Percentiles rank a stretch among this genome's conserved stretches.
phyloP scores from a whole-genome alignment of 2,797 vertebrate genomes.

The Darevskia mixta region DNA sequence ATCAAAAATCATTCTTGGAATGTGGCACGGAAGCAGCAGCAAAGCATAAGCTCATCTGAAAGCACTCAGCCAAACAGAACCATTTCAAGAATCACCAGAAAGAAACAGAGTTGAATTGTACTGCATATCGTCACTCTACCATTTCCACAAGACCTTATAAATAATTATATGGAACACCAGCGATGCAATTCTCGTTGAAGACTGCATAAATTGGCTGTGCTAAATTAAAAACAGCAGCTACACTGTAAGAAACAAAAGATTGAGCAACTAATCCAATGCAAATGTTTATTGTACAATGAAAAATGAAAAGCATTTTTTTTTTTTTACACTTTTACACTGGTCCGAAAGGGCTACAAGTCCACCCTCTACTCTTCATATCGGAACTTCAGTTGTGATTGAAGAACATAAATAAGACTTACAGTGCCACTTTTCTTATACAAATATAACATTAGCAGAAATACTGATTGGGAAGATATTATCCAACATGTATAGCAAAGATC shows the following conservation, averaged over 20 bases:
- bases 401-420: constrained; percentile 43
- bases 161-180: neutral
- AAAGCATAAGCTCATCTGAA: constrained; percentile 17
- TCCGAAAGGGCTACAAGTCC: constrained; percentile 11
- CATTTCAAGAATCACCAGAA: constrained; percentile 39
- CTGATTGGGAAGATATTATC: constrained; percentile 56
- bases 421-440: constrained; percentile 50
- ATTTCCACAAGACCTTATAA: constrained; percentile 33
- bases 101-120: constrained; percentile 47
- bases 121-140: constrained; percentile 8
- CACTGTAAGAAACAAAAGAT: constrained; percentile 30
- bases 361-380: constrained; percentile 26
- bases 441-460: constrained; percentile 60
- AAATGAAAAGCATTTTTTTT: constrained; percentile 10
- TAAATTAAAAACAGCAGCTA: constrained; percentile 39
- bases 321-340: constrained; percentile 36
- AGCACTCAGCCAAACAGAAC: constrained; percentile 14
- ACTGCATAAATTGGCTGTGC: constrained; percentile 36
- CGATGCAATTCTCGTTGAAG: constrained; percentile 3
- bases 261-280: constrained; percentile 20
- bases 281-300: constrained; percentile 32
- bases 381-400: constrained; percentile 46
- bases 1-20: constrained; percentile 22
- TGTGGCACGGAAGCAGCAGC: constrained; percentile 38
- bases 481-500: constrained; percentile 16